Conservation (phyloP, 2,797 vertebrate species). For the Tenualosa thibaudeaui region DNA sequence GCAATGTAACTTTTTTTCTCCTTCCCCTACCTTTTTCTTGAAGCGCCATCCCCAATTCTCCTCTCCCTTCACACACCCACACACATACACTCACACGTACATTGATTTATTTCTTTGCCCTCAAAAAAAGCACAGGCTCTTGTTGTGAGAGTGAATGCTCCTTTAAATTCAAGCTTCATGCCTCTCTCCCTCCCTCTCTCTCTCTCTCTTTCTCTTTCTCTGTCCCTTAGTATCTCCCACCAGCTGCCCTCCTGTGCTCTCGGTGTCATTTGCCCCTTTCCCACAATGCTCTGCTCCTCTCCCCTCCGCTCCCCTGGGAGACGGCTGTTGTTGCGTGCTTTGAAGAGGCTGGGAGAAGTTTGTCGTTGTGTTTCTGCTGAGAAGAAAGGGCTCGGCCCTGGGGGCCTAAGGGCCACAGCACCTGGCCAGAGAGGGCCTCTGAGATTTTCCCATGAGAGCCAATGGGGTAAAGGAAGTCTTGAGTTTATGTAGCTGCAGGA, state of each 20-base stretch:
- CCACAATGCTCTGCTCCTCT: slow-evolving; percentile 61
- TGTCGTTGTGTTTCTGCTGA: slow-evolving; percentile 70
- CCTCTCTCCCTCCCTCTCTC: slow-evolving; percentile 51
- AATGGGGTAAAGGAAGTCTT: slow-evolving; percentile 52
- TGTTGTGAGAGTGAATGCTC: slow-evolving; percentile 61
- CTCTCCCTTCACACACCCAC: slow-evolving; percentile 41
- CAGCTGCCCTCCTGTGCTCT: slow-evolving; percentile 65
- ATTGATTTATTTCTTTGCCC: slow-evolving; percentile 51
- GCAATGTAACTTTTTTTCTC: not conserved
- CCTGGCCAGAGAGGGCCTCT: slow-evolving; percentile 69
- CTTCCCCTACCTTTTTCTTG: slow-evolving; percentile 36
- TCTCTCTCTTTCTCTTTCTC: slow-evolving; percentile 41
- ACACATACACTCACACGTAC: slow-evolving; percentile 34
- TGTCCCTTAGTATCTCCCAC: slow-evolving; percentile 57
- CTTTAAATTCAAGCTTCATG: slow-evolving; percentile 59
- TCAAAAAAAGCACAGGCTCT: slow-evolving; percentile 64
- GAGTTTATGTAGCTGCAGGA: slow-evolving; percentile 56
- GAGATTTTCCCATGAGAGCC: slow-evolving; percentile 67
- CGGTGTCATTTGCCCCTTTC: slow-evolving; percentile 68
- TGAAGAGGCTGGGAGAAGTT: slow-evolving; percentile 75
- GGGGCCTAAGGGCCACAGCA: slow-evolving; percentile 69
- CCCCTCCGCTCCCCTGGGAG: slow-evolving; percentile 70
- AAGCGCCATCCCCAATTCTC: not conserved
- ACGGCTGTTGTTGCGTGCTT: slow-evolving; percentile 75
- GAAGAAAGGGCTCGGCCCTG: slow-evolving; percentile 71